Evolutionary conservation across 2,113 vertebrate genomes (phyloP), one percentile per base, ranked within the genome.

Genomic region (Oriolus oriolus): DNA sequence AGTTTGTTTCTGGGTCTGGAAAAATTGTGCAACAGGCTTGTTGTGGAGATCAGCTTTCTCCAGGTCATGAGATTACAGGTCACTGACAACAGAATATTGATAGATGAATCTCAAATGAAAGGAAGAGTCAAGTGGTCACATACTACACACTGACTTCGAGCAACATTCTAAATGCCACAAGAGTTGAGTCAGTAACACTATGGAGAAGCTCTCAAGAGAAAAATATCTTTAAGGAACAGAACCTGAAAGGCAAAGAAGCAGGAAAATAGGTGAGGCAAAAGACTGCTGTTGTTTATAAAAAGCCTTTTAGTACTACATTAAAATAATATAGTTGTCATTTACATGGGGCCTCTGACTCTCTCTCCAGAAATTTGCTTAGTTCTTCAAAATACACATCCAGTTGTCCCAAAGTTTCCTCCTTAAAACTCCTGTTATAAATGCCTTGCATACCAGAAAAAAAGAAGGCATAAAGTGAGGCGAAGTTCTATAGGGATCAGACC

Each of bases 131-230:
- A 50, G 7, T 35, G 24, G 21, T 71, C 57, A 35, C 42, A 16
- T 3, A 64, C 7, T 31, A 41, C 5, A 13, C 18, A 33, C 15
- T 69, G 41, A 7, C n/a, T 76, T 83, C 0, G 0, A 78, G 8
- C 22, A 71, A 60, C 0, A 0, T 22, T 35, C 37, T 64, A 39
- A 49, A 73, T 44, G 24, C 35, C 18, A 50, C 18, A 81, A 63
- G 10, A 74, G 49, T 68, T 87, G 39, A 24, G 27, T 87, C 53
- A 50, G 23, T 37, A 57, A 74, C 16, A 22, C 23, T 54, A 35
- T 3, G 41, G 20, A 94, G 17, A 78, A 81, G 17, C 17, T 82
- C 33, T 82, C 44, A 81, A 70, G 35, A 73, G 27, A 87, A 78
- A 54, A 87, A 57, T 28, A 59, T 18, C 7, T 60, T 71, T 83